Conservation (phyloP, 2,888 invertebrate species). For the Protophormia terraenovae region DNA sequence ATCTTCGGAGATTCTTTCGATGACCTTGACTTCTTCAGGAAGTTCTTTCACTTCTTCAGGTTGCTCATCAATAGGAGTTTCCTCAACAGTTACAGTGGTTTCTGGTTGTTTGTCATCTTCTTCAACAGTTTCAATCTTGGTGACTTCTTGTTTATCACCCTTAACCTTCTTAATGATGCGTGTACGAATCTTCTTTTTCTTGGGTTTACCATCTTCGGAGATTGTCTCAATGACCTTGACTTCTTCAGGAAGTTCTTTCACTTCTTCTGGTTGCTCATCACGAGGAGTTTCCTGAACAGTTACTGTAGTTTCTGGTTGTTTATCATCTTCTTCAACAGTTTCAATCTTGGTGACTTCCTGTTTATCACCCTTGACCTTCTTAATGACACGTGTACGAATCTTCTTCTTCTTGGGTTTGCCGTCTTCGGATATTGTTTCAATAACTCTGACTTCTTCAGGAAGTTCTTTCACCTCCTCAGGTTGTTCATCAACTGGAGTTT, state of each 20-base stretch:
- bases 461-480: constrained; percentile 73
- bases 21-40: constrained; percentile 50
- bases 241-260: constrained; percentile 64
- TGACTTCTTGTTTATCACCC: constrained; percentile 79
- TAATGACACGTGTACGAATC: constrained; percentile 70
- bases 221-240: constrained; percentile 70
- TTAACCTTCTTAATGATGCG: constrained; percentile 74
- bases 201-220: constrained; percentile 72
- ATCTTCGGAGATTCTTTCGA: constrained; percentile 52
- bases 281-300: constrained; percentile 76
- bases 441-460: constrained; percentile 76
- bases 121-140: constrained; percentile 76
- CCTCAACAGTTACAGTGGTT: constrained; percentile 71
- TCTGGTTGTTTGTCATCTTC: constrained; percentile 79
- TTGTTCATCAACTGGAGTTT: constrained; percentile 75
- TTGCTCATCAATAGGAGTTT: constrained; percentile 40
- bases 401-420: constrained; percentile 68
- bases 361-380: constrained; percentile 71
- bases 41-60: constrained; percentile 39
- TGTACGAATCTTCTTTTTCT: constrained; percentile 74
- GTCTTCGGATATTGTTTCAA: constrained; percentile 76
- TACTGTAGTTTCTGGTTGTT: constrained; percentile 73
- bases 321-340: constrained; percentile 77
- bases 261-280: constrained; percentile 42
- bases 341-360: constrained; percentile 78